Conservation (phyloP, 2,888 invertebrate genomes). For the Amiota mariae region DNA sequence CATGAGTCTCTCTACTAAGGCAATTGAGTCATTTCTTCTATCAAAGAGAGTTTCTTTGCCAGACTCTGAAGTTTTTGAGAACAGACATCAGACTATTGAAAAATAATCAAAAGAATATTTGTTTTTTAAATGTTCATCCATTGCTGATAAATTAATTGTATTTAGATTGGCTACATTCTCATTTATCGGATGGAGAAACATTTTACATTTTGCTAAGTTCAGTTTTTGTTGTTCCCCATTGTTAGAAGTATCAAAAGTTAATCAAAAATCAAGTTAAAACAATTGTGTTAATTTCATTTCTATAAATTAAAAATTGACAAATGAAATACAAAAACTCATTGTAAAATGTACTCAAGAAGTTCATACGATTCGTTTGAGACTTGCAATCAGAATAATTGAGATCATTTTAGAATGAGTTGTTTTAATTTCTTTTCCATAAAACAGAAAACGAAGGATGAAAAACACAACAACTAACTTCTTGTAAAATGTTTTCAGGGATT, state of each 20-base stretch:
- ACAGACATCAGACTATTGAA: conserved; percentile 46
- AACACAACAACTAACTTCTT: too few species aligned
- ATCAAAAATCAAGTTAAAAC: conserved; percentile 30
- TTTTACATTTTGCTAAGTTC: conserved; percentile 59
- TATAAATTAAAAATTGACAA: not conserved
- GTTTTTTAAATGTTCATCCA: conserved; percentile 59
- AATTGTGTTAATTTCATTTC: conserved; percentile 27
- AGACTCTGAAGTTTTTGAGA: conserved; percentile 34
- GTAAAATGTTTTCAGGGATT: too few species aligned
- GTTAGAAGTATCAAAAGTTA: not conserved
- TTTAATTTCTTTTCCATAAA: too few species aligned
- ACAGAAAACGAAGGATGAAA: too few species aligned
- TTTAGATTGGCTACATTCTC: not conserved
- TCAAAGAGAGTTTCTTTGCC: conserved; percentile 51
- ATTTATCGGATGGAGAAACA: conserved; percentile 63
- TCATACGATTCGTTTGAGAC: conserved; percentile 55
- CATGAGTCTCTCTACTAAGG: not conserved
- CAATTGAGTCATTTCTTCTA: conserved; percentile 45
- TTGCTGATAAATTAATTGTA: conserved; percentile 48
- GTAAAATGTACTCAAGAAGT: conserved; percentile 48
- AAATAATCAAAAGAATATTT: conserved; percentile 61
- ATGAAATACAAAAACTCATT: conserved; percentile 33
- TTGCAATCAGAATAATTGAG: too few species aligned
- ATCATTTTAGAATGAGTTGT: too few species aligned
- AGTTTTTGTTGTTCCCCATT: conserved; percentile 52